Percentiles rank a stretch among this genome's conserved stretches.
phyloP scores from a whole-genome alignment of 2,113 vertebrate genomes.

The Dolichotis patagonum region DNA sequence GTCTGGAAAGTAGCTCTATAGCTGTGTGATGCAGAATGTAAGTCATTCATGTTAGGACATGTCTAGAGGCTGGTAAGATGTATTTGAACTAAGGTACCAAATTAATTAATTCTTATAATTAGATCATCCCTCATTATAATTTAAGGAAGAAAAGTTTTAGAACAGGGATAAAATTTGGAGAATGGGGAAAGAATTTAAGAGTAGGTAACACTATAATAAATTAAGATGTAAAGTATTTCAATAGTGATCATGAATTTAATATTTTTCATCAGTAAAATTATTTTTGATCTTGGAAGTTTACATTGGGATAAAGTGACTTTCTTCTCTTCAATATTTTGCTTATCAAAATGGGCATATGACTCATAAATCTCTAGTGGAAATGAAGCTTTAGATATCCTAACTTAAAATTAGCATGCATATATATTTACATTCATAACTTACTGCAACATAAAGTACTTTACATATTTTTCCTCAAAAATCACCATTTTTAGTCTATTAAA shows the following conservation, averaged over 20 bases:
- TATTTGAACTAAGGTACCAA: neutral
- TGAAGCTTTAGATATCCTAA: neutral
- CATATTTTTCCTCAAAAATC: neutral
- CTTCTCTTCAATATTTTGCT: constrained; percentile 1
- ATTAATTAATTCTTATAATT: neutral
- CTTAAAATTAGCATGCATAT: neutral
- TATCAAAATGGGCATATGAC: neutral
- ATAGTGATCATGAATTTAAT: neutral
- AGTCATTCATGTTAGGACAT: neutral
- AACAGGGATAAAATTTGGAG: neutral
- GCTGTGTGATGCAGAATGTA: neutral
- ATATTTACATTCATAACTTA: neutral
- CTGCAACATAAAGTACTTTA: neutral
- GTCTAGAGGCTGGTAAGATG: neutral
- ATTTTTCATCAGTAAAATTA: neutral
- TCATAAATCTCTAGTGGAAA: neutral
- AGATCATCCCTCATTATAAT: neutral
- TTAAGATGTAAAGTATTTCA: neutral
- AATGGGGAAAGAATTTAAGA: neutral
- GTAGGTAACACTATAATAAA: neutral
- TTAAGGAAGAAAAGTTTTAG: neutral
- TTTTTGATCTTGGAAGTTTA: neutral
- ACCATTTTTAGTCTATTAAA: neutral
- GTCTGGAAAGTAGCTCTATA: neutral
- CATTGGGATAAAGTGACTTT: neutral